Conservation (phyloP, 2,113 vertebrate genomes). For the Thamnaconus septentrionalis region DNA sequence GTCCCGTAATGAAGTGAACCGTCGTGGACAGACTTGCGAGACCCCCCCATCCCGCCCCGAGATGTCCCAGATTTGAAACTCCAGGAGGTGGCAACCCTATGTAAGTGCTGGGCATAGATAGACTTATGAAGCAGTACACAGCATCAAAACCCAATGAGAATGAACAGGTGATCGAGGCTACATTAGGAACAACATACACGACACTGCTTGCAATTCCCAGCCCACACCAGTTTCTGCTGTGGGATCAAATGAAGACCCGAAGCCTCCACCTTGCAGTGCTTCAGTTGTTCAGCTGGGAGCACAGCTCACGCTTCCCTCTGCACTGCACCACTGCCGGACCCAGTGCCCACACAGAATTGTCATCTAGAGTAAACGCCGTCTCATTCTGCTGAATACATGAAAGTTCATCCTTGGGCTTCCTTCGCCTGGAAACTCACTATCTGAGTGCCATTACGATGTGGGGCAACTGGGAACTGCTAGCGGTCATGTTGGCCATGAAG, state of each 20-base stretch:
- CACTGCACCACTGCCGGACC: slow-evolving; percentile 33
- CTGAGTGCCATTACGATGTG: no score
- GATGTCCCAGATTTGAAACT: no score
- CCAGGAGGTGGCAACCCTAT: no score
- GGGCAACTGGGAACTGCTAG: no score
- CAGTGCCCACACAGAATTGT: slow-evolving; percentile 43
- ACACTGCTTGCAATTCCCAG: neutral
- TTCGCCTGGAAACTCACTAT: no score
- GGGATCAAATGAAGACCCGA: slow-evolving; percentile 9
- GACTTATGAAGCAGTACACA: no score
- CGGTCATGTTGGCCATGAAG: no score
- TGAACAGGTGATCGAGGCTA: neutral
- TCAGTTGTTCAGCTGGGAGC: slow-evolving; percentile 33
- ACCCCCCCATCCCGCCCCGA: no score
- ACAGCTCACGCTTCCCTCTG: slow-evolving; percentile 20
- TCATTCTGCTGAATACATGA: slow-evolving; percentile 2
- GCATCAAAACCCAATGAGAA: neutral
- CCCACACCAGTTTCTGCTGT: neutral
- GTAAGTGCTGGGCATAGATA: no score
- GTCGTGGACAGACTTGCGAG: no score
- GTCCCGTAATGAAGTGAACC: no score
- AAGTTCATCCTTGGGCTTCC: no score
- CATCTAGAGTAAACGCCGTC: slow-evolving; percentile 38
- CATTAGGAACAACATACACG: neutral
- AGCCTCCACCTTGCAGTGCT: slow-evolving; percentile 26